These are phyloP conservation scores for Polypedilum vanderplanki DNA, from an alignment of 1,140 invertebrate genomes.

Conservation along the genomic window DNA sequence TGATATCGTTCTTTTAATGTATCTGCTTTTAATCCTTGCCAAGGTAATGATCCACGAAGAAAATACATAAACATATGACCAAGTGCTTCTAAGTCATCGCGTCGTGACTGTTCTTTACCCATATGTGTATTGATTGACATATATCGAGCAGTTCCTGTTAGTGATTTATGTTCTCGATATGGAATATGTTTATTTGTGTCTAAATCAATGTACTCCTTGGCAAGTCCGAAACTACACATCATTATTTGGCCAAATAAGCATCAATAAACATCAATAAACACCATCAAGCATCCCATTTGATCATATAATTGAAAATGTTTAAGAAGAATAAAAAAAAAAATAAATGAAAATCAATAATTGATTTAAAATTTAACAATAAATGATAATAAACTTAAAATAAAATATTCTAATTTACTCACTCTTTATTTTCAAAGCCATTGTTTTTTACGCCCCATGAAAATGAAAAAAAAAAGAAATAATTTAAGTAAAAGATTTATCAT, in stretches of 20 bases:
- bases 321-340: too few species aligned
- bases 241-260: constrained; percentile 34
- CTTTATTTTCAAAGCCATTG: too few species aligned
- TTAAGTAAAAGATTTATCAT: too few species aligned
- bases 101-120: constrained; percentile 98
- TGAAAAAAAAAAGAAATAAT: too few species aligned
- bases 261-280: too few species aligned
- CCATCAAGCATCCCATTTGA: too few species aligned
- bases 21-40: constrained; percentile 99
- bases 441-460: too few species aligned
- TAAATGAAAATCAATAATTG: too few species aligned
- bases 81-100: constrained; percentile 97
- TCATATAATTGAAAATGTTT: too few species aligned
- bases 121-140: constrained; percentile 99
- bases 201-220: constrained; percentile 99
- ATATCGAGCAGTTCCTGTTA: constrained; percentile 96
- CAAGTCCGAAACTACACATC: constrained; percentile 89
- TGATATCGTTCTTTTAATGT: constrained; percentile 99
- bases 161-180: constrained; percentile 98
- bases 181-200: constrained; percentile 99
- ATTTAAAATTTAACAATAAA: too few species aligned
- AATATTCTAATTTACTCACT: too few species aligned
- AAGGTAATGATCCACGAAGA: constrained; percentile 94
- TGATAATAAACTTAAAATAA: too few species aligned
- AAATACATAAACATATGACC: constrained; percentile 99